Evolutionary conservation across 2,797 vertebrate genomes (phyloP), one percentile per base, ranked within the genome.

Genomic region (Typhlichthys subterraneus): DNA sequence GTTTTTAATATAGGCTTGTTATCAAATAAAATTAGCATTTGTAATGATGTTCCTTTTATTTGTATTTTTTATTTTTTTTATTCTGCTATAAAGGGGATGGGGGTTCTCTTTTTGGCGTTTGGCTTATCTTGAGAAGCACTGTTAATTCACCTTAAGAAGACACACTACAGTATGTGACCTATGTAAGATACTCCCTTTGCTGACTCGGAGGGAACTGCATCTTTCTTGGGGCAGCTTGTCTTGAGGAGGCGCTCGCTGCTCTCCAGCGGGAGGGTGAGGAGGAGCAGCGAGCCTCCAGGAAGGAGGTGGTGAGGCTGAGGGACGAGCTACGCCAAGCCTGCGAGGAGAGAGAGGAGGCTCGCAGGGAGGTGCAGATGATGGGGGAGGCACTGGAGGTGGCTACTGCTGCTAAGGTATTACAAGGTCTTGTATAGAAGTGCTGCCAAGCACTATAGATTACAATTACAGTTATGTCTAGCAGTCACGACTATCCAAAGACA

Each of bases 231-330:
- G 0, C 70, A 94, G 93, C 69, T 14, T 76, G 73, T 63, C 67
- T 94, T 47, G 85, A 89, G 65, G 87, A 90, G 61, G 75, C 75
- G 53, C 70, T 93, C 17, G 75, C 55, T 10, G 48, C 62, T 1
- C 59, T 92, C 54, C 88, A 91, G 53, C 72, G 86, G 61, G 88
- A 94, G 12, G 85, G 87, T n/a, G 67, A 87, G 19, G 83, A 86
- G 63, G 92, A 94, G 68, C 72, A 88, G 62, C 82, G 73, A 62
- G 76, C 81, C 14, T 63, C 87, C 38, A 80, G 76, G 42, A 76
- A 75, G 42, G 90, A 92, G 78, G 70, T 88, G 59, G 81, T 74
- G 80, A 88, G 70, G 61, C 59, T 93, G 51, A 67, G 23, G 61
- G 88, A 92, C 57, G 83, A 83, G 19, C 53, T 90, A 12, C 78